Percentiles rank a stretch among this genome's conserved stretches.
phyloP scores from a whole-genome alignment of 2,888 invertebrate species.

The Abscondita cerata region DNA sequence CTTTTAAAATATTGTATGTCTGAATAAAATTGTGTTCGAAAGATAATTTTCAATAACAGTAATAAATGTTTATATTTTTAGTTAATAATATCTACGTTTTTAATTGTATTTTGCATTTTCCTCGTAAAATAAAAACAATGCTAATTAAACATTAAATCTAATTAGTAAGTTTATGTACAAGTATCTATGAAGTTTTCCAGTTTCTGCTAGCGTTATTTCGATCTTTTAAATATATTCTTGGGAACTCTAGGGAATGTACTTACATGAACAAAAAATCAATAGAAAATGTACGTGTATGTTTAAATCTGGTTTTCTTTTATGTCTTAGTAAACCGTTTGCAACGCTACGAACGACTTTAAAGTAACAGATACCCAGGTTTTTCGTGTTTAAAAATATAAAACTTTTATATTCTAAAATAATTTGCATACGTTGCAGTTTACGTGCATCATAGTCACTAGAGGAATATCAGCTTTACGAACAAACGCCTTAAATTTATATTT shows the following conservation, averaged over 20 bases:
- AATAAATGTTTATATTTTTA: too few species aligned
- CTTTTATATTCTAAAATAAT: conserved; percentile 19
- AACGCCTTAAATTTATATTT: conserved; percentile 25
- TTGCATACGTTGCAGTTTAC: conserved; percentile 21
- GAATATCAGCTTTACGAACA: conserved; percentile 19
- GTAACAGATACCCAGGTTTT: conserved; percentile 19
- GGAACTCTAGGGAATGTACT: background rate
- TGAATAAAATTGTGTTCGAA: too few species aligned
- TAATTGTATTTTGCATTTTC: too few species aligned
- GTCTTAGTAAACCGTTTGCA: conserved; percentile 20
- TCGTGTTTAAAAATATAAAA: conserved; percentile 26
- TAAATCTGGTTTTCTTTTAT: conserved; percentile 21
- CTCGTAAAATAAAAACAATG: too few species aligned
- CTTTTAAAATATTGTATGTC: too few species aligned
- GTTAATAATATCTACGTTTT: too few species aligned
- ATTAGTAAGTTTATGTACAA: too few species aligned
- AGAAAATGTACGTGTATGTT: conserved; percentile 18
- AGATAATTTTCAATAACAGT: too few species aligned
- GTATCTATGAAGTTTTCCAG: too few species aligned
- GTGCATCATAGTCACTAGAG: conserved; percentile 19
- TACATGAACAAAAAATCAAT: conserved; percentile 13
- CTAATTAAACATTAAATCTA: too few species aligned
- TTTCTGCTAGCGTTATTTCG: too few species aligned
- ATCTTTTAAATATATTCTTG: too few species aligned
- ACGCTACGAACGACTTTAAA: conserved; percentile 24